phyloP scores from a whole-genome alignment of 2,113 vertebrate genomes.

The Pogona vitticeps region DNA sequence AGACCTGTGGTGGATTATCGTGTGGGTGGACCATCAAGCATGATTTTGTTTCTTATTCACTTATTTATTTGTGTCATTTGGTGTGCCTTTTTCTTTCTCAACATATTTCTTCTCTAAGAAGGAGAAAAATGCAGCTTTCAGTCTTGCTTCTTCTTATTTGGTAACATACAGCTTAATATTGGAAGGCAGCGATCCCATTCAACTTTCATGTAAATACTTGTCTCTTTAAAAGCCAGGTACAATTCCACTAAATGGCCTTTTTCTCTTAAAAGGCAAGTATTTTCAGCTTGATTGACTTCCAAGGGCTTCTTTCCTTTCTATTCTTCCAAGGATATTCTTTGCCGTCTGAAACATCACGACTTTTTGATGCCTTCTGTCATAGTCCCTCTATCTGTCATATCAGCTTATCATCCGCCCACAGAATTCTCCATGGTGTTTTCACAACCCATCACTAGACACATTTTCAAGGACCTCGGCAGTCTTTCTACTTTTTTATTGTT shows the following conservation, averaged over 20 bases:
- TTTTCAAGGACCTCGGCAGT: constrained; percentile 26
- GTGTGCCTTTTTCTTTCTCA: neutral
- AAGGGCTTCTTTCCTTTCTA: constrained; percentile 5
- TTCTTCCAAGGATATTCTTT: constrained; percentile 31
- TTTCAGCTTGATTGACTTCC: constrained; percentile 4
- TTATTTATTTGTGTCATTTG: neutral
- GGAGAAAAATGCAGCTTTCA: neutral
- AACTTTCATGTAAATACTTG: neutral
- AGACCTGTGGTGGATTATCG: neutral
- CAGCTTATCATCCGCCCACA: constrained; percentile 41
- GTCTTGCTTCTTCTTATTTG: neutral
- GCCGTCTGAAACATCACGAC: constrained; percentile 36
- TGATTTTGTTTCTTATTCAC: neutral
- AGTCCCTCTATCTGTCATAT: constrained; percentile 32
- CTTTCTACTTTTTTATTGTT: constrained; percentile 7
- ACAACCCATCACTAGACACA: constrained; percentile 32
- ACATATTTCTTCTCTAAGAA: neutral
- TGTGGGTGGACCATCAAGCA: neutral
- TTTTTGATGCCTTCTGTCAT: constrained; percentile 45
- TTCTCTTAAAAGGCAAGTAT: constrained; percentile 25
- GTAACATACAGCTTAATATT: neutral
- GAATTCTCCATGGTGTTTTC: constrained; percentile 37
- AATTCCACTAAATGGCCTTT: constrained; percentile 11
- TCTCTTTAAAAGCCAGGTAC: neutral
- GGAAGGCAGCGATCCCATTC: neutral